Evolutionary conservation across 1,140 invertebrate genomes (phyloP), one percentile per base, ranked within the genome.

Genomic region (Ips typographus): DNA sequence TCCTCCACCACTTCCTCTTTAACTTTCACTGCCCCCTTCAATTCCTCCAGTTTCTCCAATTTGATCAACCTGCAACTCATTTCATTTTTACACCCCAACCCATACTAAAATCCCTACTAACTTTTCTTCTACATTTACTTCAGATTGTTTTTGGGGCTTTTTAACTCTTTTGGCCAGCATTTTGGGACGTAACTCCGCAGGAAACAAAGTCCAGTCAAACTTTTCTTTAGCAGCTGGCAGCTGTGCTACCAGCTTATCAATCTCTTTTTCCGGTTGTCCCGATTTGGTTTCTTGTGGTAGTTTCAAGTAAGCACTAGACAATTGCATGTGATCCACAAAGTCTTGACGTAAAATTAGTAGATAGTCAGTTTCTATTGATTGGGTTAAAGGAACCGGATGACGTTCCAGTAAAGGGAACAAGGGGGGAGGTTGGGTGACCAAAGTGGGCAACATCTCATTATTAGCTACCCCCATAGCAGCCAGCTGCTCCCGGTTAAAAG

Each of bases 381-480:
- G 78, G 36, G 61, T 71, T 70, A 80, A 70, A 40, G 77, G 74
- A 3, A 86, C 81, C 8, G 90, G 86, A 73, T 88, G 88, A 68
- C 84, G 85, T 7, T 86, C 82, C 36, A 89, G 71, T 0, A 81
- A 74, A 4, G 90, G 90, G 82, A 87, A 93, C 40, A 87, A 80
- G 47, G 86, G 85, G 4, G 90, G 89, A 38, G 90, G 90, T 72
- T 88, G 84, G 1, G 86, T 80, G 22, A 86, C 83, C 44, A 87
- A 83, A 2, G 84, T 82, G 37, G 87, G 84, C 22, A 88, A 72
- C 38, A 82, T 74, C 73, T 92, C 90, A 70, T 73, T 62, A 64
- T 83, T 82, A 1, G 82, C 78, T 63, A 89, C 83, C 1, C 88
- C 88, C n/a, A 87, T 70, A 47, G 76, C 71, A 66, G 77, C 79